Evolutionary conservation across 2,797 vertebrate species (phyloP).

Genomic region (Lutjanus argentimaculatus): DNA sequence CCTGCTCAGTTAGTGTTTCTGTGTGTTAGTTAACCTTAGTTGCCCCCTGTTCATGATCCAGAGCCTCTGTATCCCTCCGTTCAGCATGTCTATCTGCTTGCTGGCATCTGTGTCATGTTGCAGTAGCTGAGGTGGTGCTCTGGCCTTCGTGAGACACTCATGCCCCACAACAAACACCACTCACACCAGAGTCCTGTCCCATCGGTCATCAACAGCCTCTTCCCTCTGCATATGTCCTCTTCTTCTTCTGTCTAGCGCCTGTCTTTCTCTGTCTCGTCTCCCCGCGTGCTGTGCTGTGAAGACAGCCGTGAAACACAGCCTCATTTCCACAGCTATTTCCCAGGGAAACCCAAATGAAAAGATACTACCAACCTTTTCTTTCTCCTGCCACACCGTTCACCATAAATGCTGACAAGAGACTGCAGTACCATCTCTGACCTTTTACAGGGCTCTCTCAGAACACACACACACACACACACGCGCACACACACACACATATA

Average conservation of each 20-base stretch:
- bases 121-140: constrained; percentile 38
- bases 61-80: constrained; percentile 29
- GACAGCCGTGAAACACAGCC: constrained; percentile 72
- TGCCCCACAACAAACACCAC: constrained; percentile 17
- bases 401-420: constrained; percentile 79
- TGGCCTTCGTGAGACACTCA: constrained; percentile 45
- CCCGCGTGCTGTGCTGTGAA: constrained; percentile 31
- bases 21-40: constrained; percentile 37
- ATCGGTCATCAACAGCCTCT: constrained; percentile 44
- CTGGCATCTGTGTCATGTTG: constrained; percentile 59
- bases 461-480: constrained; percentile 44
- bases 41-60: constrained; percentile 44
- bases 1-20: constrained; percentile 25
- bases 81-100: constrained; percentile 47
- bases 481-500: constrained; percentile 45
- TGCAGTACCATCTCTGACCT: constrained; percentile 76
- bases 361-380: constrained; percentile 76
- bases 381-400: constrained; percentile 58
- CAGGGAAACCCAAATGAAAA: constrained; percentile 74
- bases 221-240: constrained; percentile 27
- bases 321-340: constrained; percentile 64
- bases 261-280: constrained; percentile 11
- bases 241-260: constrained; percentile 20
- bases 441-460: constrained; percentile 61
- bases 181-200: constrained; percentile 42